phyloP scores from a whole-genome alignment of 2,113 vertebrate species.

The Pristiophorus japonicus region DNA sequence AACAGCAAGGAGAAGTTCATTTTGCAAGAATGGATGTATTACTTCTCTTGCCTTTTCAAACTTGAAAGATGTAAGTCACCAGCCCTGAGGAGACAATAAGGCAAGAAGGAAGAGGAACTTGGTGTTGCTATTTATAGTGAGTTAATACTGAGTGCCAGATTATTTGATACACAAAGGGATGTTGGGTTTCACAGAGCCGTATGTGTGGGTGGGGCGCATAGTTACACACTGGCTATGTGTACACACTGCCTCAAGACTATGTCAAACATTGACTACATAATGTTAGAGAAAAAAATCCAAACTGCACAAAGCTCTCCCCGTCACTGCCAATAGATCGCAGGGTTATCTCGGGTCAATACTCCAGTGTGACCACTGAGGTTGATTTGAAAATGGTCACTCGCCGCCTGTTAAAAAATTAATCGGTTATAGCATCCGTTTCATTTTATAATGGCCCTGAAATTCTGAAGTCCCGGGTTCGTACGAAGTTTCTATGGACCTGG shows the following conservation, averaged over 20 bases:
- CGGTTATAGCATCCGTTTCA: neutral
- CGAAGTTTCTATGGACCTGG: too few relatives aligned
- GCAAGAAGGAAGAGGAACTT: slow-evolving; percentile 24
- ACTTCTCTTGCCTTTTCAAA: slow-evolving; percentile 4
- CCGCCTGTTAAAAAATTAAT: neutral
- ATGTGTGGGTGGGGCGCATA: neutral
- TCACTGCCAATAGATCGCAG: neutral
- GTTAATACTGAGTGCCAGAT: neutral
- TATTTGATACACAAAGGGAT: too few relatives aligned
- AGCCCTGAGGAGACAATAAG: neutral
- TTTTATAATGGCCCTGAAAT: too few relatives aligned
- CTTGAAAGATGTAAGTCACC: neutral
- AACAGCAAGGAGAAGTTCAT: neutral
- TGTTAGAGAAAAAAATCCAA: neutral
- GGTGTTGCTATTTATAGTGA: neutral
- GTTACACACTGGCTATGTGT: neutral
- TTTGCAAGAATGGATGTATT: neutral
- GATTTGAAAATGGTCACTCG: neutral
- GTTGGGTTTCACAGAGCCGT: neutral
- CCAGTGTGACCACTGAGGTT: neutral
- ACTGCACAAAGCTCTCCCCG: neutral
- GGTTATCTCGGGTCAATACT: neutral
- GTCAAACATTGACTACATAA: neutral
- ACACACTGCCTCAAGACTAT: neutral
- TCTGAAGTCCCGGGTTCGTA: too few relatives aligned